A percentile compares a stretch with the other conserved stretches of the same genome.
These are phyloP conservation scores for Troilus luridus DNA, from an alignment of 2,888 invertebrate genomes.

Conservation along the genomic window DNA sequence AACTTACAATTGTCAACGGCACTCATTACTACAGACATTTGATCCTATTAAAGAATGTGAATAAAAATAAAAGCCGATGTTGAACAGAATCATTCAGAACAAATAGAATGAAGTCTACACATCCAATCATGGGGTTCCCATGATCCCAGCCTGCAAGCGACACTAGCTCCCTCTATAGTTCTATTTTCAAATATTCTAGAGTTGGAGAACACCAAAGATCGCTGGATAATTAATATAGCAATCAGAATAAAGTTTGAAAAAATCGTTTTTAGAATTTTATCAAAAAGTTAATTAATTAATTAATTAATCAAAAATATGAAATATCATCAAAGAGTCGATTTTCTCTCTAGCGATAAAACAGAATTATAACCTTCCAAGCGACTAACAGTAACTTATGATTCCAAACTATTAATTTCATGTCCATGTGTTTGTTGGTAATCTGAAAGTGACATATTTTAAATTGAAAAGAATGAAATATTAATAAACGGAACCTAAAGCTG, in stretches of 20 bases:
- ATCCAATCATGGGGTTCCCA: not conserved
- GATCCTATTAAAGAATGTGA: not conserved
- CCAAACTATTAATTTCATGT: too few relatives aligned
- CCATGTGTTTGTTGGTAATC: not conserved
- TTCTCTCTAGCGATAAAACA: not conserved
- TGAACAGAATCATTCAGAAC: not conserved
- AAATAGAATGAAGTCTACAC: conserved; percentile 3
- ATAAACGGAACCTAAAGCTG: not conserved
- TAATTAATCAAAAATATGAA: not conserved
- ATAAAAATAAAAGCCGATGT: not conserved
- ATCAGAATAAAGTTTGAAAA: not conserved
- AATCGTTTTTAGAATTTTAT: not conserved
- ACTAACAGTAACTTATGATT: not conserved
- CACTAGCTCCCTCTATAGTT: not conserved
- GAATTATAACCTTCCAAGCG: not conserved
- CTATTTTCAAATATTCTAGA: not conserved
- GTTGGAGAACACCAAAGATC: not conserved
- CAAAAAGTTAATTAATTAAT: not conserved
- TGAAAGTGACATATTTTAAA: not conserved
- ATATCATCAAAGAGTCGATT: not conserved
- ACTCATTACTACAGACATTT: not conserved
- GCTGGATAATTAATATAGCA: not conserved
- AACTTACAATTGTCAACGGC: not conserved
- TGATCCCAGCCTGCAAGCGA: conserved; percentile 31
- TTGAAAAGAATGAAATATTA: not conserved